Base-by-base conservation (phyloP, 1,140 invertebrate genomes). In the Hyphantria cunea region DNA sequence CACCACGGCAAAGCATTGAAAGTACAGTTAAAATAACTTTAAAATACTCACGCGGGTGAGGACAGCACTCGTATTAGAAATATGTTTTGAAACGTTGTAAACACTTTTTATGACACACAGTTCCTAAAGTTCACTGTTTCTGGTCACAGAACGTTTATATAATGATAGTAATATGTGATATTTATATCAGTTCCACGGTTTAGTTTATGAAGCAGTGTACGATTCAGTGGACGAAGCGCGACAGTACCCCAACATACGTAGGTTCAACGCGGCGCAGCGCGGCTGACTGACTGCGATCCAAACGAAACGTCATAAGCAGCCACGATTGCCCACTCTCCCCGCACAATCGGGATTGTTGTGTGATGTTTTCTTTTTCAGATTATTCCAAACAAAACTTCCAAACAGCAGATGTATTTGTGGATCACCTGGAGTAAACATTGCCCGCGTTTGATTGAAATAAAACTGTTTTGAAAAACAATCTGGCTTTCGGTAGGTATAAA, bases 1-100 rank as follows among this genome's bases (percentile, higher is more conserved):
- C 70, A 76, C 68, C 67, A 72, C 32, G 12, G 55, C 73, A 79
- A 80, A 80, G 80, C 74, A 82, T 83, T 72, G 82, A 87, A 85
- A 82, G 79, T 84, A 88, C 83, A 82, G 85, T 88, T 88, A 86
- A 80, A 83, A 74, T 78, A 80, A 78, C 74, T 80, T 76, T 80
- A 77, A 76, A 80, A 81, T 84, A 86, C 84, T 86, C 77, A 87
- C 82, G 76, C 73, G 61, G 72, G 68, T 68, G 72, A 70, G 49
- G 68, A 64, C 72, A 60, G 59, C 69, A 66, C 67, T 37, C 32
- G 45, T 17, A 69, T 73, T 77, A 78, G 72, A 76, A 73, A 58
- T 75, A 70, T 67, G 72, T 70, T 66, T 68, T 65, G 56, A 64
- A 55, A 51, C 55, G 52, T 68, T 78, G 63, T 32, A 44, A 42